phyloP scores from a whole-genome alignment of 2,113 vertebrate species.

The Xyrauchen texanus region DNA sequence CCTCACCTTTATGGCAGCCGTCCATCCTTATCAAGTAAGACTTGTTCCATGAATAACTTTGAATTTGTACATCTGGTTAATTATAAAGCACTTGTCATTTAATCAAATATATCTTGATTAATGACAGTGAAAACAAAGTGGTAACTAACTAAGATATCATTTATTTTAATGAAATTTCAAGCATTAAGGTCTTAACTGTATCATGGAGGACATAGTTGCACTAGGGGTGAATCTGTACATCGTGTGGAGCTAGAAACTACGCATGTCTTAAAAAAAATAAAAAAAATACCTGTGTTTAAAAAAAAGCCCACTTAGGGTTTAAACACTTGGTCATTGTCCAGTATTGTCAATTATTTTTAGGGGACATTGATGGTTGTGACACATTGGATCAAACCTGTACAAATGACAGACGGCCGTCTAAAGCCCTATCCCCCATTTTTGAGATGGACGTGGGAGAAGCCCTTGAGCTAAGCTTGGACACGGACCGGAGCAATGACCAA shows the following conservation, averaged over 20 bases:
- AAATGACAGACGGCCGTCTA: constrained; percentile 90
- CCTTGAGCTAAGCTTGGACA: constrained; percentile 84
- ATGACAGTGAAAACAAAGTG: constrained; percentile 34
- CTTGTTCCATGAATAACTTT: constrained; percentile 26
- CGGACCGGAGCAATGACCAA: constrained; percentile 73
- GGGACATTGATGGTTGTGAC: constrained; percentile 97
- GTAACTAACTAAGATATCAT: constrained; percentile 10
- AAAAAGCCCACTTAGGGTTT: constrained; percentile 51
- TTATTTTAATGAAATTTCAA: constrained; percentile 14
- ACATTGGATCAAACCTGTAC: constrained; percentile 94
- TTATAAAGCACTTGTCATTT: constrained; percentile 43
- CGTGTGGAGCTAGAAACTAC: constrained; percentile 9
- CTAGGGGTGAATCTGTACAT: constrained; percentile 65
- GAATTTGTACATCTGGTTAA: constrained; percentile 26
- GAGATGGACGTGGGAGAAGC: constrained; percentile 91
- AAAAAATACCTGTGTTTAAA: constrained; percentile 43
- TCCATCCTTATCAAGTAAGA: constrained; percentile 46
- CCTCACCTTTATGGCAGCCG: constrained; percentile 72
- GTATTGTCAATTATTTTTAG: constrained; percentile 99
- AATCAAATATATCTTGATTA: constrained; percentile 34
- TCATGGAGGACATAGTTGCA: constrained; percentile 62
- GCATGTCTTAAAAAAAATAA: background rate
- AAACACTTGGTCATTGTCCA: constrained; percentile 94
- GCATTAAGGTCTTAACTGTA: constrained; percentile 16
- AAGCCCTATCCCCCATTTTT: constrained; percentile 96